Conservation (phyloP, 2,888 invertebrate genomes). For the Magallana nippona region DNA sequence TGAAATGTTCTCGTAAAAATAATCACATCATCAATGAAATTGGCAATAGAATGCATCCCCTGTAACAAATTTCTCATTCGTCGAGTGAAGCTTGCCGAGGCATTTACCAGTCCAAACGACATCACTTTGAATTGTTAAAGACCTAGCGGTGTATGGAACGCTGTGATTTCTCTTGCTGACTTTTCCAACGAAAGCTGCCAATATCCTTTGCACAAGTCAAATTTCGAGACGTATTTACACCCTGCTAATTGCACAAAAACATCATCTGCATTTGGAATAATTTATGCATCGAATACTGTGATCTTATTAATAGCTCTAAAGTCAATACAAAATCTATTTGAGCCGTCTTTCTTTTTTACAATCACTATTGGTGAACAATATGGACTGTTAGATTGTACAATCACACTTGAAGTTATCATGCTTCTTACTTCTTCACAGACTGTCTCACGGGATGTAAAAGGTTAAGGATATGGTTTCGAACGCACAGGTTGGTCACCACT, state of each 20-base stretch:
- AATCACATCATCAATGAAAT: constrained; percentile 56
- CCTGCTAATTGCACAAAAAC: constrained; percentile 54
- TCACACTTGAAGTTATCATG: constrained; percentile 53
- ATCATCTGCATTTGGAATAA: constrained; percentile 56
- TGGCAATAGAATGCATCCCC: constrained; percentile 45
- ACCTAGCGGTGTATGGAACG: constrained; percentile 49
- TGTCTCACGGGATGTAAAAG: constrained; percentile 45
- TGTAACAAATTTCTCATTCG: constrained; percentile 53
- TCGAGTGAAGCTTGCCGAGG: constrained; percentile 48
- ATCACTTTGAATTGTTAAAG: constrained; percentile 34
- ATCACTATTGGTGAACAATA: constrained; percentile 57
- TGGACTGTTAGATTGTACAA: constrained; percentile 53
- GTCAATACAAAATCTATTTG: constrained; percentile 58
- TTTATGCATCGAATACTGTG: constrained; percentile 58
- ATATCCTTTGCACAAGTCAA: constrained; percentile 59
- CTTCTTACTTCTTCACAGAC: constrained; percentile 52
- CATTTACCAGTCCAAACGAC: constrained; percentile 54
- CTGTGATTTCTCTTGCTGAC: constrained; percentile 48
- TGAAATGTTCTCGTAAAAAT: constrained; percentile 49
- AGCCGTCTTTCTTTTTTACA: constrained; percentile 55
- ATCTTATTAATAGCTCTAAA: constrained; percentile 55
- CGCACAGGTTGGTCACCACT: constrained; percentile 47
- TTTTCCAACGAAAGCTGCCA: constrained; percentile 57
- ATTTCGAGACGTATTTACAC: constrained; percentile 53
- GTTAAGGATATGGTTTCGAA: constrained; percentile 50